A percentile compares a stretch with the other conserved stretches of the same genome.
Evolutionary conservation across 2,113 vertebrate species (phyloP).

Genomic region (Carollia perspicillata): DNA sequence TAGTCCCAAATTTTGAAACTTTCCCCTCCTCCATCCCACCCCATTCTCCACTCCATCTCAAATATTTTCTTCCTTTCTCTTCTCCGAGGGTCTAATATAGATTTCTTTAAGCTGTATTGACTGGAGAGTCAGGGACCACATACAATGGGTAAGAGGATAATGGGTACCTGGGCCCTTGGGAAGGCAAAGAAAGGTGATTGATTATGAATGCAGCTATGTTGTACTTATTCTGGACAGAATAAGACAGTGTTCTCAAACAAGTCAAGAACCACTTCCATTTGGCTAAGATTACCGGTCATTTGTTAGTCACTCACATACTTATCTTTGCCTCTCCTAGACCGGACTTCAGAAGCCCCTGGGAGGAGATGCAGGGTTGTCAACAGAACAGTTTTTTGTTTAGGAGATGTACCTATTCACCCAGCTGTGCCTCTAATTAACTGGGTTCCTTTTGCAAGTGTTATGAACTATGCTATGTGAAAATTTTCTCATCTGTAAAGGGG

Average conservation of each 20-base stretch:
- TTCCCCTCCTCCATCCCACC: too few relatives aligned
- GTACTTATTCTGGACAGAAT: neutral
- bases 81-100: neutral
- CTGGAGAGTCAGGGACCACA: neutral
- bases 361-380: neutral
- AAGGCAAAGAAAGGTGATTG: neutral
- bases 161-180: neutral
- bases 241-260: neutral
- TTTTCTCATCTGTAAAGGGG: neutral
- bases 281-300: neutral
- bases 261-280: neutral
- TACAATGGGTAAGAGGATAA: too few relatives aligned
- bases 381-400: neutral
- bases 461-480: neutral
- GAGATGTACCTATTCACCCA: neutral
- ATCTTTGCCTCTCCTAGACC: accelerated
- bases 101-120: neutral
- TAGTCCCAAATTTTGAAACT: too few relatives aligned
- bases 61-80: neutral
- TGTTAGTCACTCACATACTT: neutral
- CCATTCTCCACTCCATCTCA: neutral
- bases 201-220: neutral
- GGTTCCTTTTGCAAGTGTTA: neutral
- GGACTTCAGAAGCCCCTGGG: too few relatives aligned
- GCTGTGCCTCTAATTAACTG: too few relatives aligned